Percentiles rank a stretch among this genome's conserved stretches.
These are phyloP conservation scores for Agrochola macilenta DNA, from an alignment of 2,888 invertebrate species.

Conservation along the genomic window DNA sequence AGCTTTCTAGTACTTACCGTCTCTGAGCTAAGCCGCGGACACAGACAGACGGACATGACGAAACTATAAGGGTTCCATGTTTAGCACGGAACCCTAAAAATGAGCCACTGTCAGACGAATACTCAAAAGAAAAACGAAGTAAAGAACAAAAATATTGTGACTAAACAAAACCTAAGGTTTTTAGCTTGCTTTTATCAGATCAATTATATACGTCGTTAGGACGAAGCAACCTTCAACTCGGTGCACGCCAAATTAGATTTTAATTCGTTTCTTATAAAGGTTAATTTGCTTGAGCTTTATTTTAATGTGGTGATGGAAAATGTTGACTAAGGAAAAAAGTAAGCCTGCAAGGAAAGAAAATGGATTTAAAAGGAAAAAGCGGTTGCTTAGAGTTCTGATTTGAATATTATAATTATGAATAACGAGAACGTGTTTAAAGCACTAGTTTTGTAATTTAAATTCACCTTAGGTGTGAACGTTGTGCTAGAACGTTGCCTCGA, in stretches of 20 bases:
- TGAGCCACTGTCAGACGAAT: neutral
- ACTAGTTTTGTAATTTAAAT: slow-evolving; percentile 16
- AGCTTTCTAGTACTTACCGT: no score
- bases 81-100: no score
- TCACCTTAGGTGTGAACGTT: slow-evolving; percentile 1
- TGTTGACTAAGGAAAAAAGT: slow-evolving; percentile 35
- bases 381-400: slow-evolving; percentile 18
- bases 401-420: slow-evolving; percentile 36
- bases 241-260: slow-evolving; percentile 71
- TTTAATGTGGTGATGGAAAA: slow-evolving; percentile 56
- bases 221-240: slow-evolving; percentile 63
- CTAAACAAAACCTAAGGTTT: slow-evolving; percentile 55
- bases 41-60: no score
- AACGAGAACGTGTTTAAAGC: neutral
- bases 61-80: no score
- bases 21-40: no score
- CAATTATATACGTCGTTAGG: slow-evolving; percentile 70
- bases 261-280: slow-evolving; percentile 69
- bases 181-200: slow-evolving; percentile 70
- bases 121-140: slow-evolving; percentile 24
- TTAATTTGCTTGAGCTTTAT: slow-evolving; percentile 55
- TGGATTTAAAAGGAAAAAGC: slow-evolving; percentile 21
- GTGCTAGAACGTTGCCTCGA: neutral
- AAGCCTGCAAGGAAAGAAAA: slow-evolving; percentile 28
- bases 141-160: slow-evolving; percentile 48